A percentile compares a stretch with the other conserved stretches of the same genome.
phyloP scores from a whole-genome alignment of 2,888 invertebrate species.

The Seira ritae region DNA sequence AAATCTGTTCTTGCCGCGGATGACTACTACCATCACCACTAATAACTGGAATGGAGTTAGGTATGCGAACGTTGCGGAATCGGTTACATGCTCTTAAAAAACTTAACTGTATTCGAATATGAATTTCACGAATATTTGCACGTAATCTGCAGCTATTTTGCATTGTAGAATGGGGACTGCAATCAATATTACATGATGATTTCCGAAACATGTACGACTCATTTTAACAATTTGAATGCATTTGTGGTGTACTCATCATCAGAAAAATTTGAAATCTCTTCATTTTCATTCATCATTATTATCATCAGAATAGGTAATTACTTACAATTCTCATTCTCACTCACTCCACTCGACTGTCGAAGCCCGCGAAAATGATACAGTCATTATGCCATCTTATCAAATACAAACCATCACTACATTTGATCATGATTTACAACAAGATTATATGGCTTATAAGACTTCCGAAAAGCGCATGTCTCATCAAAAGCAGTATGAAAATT shows the following conservation, averaged over 20 bases:
- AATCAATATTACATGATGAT: neutral
- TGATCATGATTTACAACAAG: no score
- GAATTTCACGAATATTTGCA: neutral
- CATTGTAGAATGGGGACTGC: neutral
- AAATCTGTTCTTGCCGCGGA: no score
- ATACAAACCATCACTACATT: no score
- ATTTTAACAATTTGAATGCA: neutral
- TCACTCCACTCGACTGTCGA: neutral
- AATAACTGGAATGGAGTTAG: neutral
- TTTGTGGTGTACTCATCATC: neutral
- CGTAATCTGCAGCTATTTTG: neutral
- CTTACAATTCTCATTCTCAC: neutral
- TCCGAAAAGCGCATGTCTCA: neutral
- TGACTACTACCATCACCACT: neutral
- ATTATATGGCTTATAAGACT: neutral
- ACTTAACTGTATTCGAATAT: no score
- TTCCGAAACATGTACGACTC: neutral
- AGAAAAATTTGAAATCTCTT: neutral
- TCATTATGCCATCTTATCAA: neutral
- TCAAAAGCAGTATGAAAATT: neutral
- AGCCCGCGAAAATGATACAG: neutral
- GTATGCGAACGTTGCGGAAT: no score
- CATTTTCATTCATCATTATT: no score
- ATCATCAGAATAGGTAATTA: neutral
- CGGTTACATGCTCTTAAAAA: no score